Percentiles rank a stretch among this genome's conserved stretches.
Evolutionary conservation across 2,888 invertebrate species (phyloP).

Genomic region (Hedya salicella): DNA sequence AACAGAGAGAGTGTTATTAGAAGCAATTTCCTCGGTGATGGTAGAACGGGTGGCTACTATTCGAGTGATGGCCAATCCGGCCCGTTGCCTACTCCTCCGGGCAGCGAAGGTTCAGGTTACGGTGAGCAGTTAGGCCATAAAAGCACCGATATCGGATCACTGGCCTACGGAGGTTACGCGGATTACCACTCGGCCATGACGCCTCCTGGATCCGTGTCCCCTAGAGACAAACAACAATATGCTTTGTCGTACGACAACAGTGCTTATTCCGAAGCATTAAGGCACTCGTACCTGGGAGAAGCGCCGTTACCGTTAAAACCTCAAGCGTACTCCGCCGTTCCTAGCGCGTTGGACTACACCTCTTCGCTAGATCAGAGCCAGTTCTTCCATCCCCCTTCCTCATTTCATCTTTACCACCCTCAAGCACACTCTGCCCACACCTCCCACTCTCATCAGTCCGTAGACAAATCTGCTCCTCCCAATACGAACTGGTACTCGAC

Average conservation of each 20-base stretch:
- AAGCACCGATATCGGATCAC: constrained; percentile 86
- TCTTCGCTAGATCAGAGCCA: constrained; percentile 92
- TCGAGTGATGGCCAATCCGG: constrained; percentile 87
- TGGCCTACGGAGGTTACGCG: constrained; percentile 86
- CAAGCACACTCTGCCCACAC: constrained; percentile 76
- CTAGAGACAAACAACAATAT: constrained; percentile 92
- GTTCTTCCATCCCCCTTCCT: constrained; percentile 91
- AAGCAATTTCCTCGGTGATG: constrained; percentile 88
- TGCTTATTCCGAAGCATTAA: constrained; percentile 88
- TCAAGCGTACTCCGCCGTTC: constrained; percentile 93
- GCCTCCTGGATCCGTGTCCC: constrained; percentile 98
- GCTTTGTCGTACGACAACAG: constrained; percentile 80
- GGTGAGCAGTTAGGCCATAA: constrained; percentile 86
- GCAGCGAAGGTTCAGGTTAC: constrained; percentile 92
- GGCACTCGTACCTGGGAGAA: constrained; percentile 82
- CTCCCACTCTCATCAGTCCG: constrained; percentile 74
- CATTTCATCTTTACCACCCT: constrained; percentile 96
- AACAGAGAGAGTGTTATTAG: constrained; percentile 98
- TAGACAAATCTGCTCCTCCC: constrained; percentile 87
- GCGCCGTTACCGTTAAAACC: constrained; percentile 92
- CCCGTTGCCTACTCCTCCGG: constrained; percentile 95
- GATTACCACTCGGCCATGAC: constrained; percentile 98
- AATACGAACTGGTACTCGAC: constrained; percentile 92
- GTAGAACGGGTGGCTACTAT: constrained; percentile 78
- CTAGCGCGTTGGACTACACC: constrained; percentile 88